phyloP scores from a whole-genome alignment of 2,797 vertebrate genomes.

The Labeo calbasu region DNA sequence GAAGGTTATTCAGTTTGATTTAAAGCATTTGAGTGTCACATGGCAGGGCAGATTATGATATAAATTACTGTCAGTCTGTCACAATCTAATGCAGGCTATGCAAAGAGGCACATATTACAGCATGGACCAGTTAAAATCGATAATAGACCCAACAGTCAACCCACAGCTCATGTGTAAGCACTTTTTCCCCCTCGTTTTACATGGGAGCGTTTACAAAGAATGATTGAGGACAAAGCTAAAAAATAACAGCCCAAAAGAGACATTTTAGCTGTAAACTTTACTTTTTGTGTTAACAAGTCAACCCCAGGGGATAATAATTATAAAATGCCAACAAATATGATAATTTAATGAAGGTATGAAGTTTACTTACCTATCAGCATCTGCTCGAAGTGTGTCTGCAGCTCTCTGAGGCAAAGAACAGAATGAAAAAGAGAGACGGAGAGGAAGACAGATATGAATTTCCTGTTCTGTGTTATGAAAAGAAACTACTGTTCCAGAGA shows the following conservation, averaged over 20 bases:
- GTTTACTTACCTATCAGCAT: slow-evolving; percentile 77
- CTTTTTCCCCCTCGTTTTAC: neutral
- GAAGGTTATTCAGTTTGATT: neutral
- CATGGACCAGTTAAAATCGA: neutral
- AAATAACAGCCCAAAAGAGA: neutral
- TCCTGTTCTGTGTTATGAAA: slow-evolving; percentile 52
- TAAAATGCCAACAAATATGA: neutral
- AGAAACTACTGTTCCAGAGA: slow-evolving; percentile 47
- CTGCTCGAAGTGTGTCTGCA: slow-evolving; percentile 75
- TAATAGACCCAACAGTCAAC: neutral
- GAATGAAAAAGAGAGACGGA: slow-evolving; percentile 42
- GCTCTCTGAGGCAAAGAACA: slow-evolving; percentile 73
- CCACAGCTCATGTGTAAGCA: neutral
- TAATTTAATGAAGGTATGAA: neutral
- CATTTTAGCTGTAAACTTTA: neutral
- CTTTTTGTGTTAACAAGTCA: neutral
- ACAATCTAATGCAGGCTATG: neutral
- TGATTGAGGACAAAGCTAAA: neutral
- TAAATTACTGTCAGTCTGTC: neutral
- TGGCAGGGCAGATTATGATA: neutral
- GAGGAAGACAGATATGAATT: slow-evolving; percentile 37
- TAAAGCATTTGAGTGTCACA: neutral
- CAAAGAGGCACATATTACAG: neutral
- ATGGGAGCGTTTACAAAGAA: neutral
- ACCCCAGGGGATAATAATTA: neutral